Conservation (phyloP, 2,888 invertebrate genomes). For the Allacma fusca region DNA sequence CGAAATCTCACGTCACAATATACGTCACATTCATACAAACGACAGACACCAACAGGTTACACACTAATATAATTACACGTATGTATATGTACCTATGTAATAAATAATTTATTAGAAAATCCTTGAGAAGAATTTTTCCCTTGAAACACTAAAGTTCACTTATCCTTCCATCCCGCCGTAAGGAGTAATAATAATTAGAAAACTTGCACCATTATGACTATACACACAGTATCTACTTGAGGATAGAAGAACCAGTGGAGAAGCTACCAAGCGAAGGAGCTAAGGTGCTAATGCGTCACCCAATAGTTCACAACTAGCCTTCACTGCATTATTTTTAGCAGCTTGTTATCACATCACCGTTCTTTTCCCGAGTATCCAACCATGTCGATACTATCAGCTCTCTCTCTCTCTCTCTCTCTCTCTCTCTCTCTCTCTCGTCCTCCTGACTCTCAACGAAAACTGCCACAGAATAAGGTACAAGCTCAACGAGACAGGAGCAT, state of each 20-base stretch:
- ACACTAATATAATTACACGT: too few species aligned
- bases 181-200: background rate
- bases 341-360: conserved; percentile 29
- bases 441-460: background rate
- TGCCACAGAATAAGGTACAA: background rate
- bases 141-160: background rate
- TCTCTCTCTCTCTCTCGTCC: too few species aligned
- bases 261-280: background rate
- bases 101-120: too few species aligned
- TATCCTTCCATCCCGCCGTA: background rate
- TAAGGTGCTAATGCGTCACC: conserved; percentile 34
- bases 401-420: too few species aligned
- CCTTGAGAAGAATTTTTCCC: too few species aligned
- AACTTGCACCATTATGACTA: background rate
- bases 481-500: background rate
- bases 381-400: background rate
- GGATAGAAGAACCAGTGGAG: background rate
- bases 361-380: background rate
- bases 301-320: background rate
- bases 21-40: too few species aligned
- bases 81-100: background rate
- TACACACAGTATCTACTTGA: background rate
- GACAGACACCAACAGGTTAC: too few species aligned
- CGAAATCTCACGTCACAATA: too few species aligned
- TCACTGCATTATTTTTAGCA: conserved; percentile 36